Evolutionary conservation across 2,113 vertebrate genomes (phyloP), one percentile per base, ranked within the genome.

Genomic region (Syrmaticus mikado): DNA sequence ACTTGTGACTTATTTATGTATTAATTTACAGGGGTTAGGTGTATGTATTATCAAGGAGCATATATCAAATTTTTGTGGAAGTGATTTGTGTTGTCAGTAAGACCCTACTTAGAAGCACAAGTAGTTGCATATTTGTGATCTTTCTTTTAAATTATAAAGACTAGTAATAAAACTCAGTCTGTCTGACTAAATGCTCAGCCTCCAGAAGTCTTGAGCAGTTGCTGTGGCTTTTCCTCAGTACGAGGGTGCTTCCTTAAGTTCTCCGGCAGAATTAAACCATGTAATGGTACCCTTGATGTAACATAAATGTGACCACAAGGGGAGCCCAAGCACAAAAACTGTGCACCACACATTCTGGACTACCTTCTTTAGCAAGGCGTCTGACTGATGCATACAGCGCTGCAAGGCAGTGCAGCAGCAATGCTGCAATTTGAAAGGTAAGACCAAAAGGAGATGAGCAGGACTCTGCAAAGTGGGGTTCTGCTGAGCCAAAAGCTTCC

Each of bases 341-440:
- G 11, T 41, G 36, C 11, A 0, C 17, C 32, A 5, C 2, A 7
- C 17, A 1, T 4, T 8, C 22, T 8, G 34, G 57, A 17, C 16
- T 64, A 1, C 32, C 75, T 55, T 30, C 38, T 28, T 65, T 3
- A 36, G 11, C 9, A 41, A 50, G 21, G 9, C 14, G 3, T 4
- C 41, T 32, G 30, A 3, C 6, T 13, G 27, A 67, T 6, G 4
- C 8, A 52, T 16, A 3, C 0, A 18, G 32, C 0, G 14, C 22
- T 1, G 1, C 21, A 38, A 66, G 34, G 5, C 40, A 73, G 13
- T n/a, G 50, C 4, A 30, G 62, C 4, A 78, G 14, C 15, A 55
- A 4, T 12, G 15, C 32, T 68, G 30, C 43, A 48, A 13, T 11
- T 48, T 60, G 24, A 18, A 24, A 3, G 9, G 16, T 19, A 30